phyloP scores from a whole-genome alignment of 2,797 vertebrate species.

The Intellagama lesueurii region DNA sequence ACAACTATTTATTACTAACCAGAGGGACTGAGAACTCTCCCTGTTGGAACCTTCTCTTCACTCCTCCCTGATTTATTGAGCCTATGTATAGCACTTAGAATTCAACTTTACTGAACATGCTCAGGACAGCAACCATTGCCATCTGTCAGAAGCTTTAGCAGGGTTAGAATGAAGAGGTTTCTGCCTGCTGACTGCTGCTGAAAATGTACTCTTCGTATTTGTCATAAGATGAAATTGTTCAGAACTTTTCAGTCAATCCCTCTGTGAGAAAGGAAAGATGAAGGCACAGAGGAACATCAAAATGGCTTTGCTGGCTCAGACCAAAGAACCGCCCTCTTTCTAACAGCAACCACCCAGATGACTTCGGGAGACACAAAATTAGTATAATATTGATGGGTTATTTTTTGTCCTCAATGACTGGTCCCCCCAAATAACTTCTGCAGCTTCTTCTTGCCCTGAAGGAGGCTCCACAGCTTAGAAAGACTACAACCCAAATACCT shows the following conservation, averaged over 20 bases:
- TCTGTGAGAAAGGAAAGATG: neutral
- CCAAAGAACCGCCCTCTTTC: neutral
- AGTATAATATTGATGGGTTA: neutral
- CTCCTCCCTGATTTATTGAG: constrained; percentile 1
- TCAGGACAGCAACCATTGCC: neutral
- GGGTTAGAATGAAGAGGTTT: neutral
- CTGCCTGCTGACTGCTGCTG: neutral
- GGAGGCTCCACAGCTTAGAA: neutral
- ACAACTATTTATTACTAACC: neutral
- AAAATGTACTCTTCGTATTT: neutral
- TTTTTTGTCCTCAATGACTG: neutral
- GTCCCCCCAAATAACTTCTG: neutral
- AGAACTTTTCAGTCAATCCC: neutral
- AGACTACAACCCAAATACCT: neutral
- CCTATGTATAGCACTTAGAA: neutral
- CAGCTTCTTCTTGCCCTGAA: neutral
- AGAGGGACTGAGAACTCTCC: neutral
- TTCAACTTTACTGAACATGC: neutral
- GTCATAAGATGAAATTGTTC: neutral
- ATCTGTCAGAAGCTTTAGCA: neutral
- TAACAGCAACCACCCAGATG: neutral
- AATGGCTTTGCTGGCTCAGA: neutral
- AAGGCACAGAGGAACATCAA: neutral
- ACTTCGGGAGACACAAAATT: neutral
- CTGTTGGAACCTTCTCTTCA: constrained; percentile 10